Base-by-base conservation (phyloP, 2,888 invertebrate genomes). In the Drosophila conformis region DNA sequence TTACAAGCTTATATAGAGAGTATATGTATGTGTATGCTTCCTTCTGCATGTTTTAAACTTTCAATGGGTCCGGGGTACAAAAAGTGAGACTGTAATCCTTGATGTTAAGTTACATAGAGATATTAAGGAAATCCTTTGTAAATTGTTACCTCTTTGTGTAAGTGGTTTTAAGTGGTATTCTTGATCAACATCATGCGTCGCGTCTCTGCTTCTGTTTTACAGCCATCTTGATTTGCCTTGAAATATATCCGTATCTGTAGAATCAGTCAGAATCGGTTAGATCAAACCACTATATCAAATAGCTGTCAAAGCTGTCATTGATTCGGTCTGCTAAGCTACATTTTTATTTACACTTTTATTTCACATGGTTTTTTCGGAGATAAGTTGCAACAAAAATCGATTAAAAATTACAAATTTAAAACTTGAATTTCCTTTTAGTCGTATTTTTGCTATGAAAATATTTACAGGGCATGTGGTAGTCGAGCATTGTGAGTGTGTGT, bases 401-500 rank as follows among this genome's bases (percentile, higher is more conserved):
- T 46, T 21, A 7, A 46, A 21, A 4, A 46, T 25, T 3, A 21
- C 4, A 21, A 21, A 13, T 7, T 42, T 21, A 5, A 21, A 3
- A 2, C 1, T 11, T 1, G 11, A 13, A 42, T 42, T n/a, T 42
- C 6, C n/a, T 42, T 11, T 36, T 15, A 15, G 7, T 15, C 36
- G 36, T 36, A 7, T 36, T 36, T 21, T 13, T 7, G 13, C 4
- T 7, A 4, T 21, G 46, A 21, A 21, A 21, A 46, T 21, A 21
- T 21, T 15, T 46, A 33, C 33, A 61, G 62, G 60, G 78, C 29
- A 67, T 63, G 4, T 10, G 1, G 0, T 0, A 18, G 40, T 33
- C 58, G 36, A 1, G 15, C 11, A 15, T 8, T 11, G 21, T 8
- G 4, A 21, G 35, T 27, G 54, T 27, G 6, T 35, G 53, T 38